These are phyloP conservation scores for Dryobates pubescens DNA, from an alignment of 2,797 vertebrate species.

Conservation along the genomic window DNA sequence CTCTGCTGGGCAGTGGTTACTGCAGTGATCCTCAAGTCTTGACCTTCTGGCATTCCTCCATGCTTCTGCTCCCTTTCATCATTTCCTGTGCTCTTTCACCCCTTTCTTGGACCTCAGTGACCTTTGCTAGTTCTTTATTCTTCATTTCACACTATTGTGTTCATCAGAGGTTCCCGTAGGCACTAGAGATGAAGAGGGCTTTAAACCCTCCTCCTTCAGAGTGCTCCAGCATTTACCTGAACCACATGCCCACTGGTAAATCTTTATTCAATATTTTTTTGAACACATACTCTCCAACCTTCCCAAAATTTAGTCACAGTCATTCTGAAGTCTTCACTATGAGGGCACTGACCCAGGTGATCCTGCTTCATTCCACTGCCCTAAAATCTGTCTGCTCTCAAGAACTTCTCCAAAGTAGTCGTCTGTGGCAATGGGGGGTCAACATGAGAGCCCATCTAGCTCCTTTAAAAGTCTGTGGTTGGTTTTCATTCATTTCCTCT, in stretches of 20 bases:
- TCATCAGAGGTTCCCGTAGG: background rate
- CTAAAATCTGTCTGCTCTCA: background rate
- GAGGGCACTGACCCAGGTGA: background rate
- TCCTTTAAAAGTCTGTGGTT: background rate
- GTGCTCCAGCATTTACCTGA: background rate
- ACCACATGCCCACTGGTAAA: fast-evolving
- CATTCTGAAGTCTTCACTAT: background rate
- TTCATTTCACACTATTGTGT: background rate
- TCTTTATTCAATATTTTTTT: background rate
- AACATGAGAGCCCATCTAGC: background rate
- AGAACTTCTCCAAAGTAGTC: background rate
- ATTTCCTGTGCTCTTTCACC: conserved; percentile 1
- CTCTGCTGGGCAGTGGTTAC: background rate
- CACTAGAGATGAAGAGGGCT: background rate
- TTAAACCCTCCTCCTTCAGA: background rate
- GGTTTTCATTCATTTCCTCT: background rate
- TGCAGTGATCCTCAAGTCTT: background rate
- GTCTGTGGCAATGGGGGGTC: background rate
- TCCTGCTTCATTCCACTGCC: background rate
- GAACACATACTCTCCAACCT: background rate
- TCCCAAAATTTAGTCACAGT: background rate
- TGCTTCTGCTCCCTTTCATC: background rate
- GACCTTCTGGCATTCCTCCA: background rate
- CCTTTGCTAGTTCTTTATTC: background rate
- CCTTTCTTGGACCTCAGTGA: background rate